Evolutionary conservation across 2,113 vertebrate genomes (phyloP).

Genomic region (Erinaceus europaeus): DNA sequence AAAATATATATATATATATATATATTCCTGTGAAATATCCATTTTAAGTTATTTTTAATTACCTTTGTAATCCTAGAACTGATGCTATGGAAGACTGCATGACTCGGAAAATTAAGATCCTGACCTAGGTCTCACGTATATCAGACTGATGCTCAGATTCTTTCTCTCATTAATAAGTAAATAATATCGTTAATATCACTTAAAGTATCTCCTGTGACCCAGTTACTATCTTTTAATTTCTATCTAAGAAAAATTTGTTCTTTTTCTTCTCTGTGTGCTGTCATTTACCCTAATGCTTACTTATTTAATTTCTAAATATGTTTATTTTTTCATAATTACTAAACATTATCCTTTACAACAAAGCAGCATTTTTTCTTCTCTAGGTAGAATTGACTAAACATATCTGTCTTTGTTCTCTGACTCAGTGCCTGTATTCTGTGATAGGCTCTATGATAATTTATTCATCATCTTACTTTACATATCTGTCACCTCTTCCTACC

Average conservation of each 20-base stretch:
- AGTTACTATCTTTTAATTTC: not conserved
- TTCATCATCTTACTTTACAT: not conserved
- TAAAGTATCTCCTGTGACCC: not conserved
- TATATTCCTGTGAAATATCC: not conserved
- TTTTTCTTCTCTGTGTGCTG: not conserved
- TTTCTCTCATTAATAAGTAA: no score
- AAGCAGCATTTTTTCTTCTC: not conserved
- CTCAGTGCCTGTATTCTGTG: not conserved
- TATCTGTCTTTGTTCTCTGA: not conserved
- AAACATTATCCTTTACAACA: not conserved
- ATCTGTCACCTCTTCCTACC: not conserved
- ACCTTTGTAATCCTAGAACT: no score
- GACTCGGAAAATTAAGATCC: no score
- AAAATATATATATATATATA: no score
- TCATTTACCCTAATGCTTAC: not conserved
- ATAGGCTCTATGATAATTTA: not conserved
- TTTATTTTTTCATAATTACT: not conserved
- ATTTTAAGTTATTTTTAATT: not conserved
- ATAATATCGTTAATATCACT: no score
- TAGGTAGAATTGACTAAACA: not conserved
- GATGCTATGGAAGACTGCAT: no score
- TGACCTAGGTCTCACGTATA: no score
- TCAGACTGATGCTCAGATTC: no score
- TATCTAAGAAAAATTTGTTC: not conserved
- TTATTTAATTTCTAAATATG: not conserved